Base-by-base conservation (phyloP, 1,140 invertebrate genomes). In the Frieseomelitta varia region DNA sequence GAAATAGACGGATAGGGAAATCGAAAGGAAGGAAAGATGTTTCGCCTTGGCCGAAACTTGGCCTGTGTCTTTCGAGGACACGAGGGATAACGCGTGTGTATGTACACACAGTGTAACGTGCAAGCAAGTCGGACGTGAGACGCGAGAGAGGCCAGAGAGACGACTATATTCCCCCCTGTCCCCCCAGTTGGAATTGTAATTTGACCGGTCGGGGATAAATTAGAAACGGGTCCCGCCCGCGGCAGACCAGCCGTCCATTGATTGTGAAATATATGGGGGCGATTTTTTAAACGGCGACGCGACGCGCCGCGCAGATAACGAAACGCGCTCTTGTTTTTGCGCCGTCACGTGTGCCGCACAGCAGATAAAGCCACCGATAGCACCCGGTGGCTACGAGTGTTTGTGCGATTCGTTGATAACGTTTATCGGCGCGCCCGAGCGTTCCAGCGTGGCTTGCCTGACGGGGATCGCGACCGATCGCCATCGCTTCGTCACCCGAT, bases 101-200 rank as follows among this genome's bases (percentile, higher is more conserved):
- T 15, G 63, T 27, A 65, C 27, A 17, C 17, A 65, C 39, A 47
- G 39, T n/a, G n/a, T 6, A 47, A 30, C 39, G 39, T 0, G 0
- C 8, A 47, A 47, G 39, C 15, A 67, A 61, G n/a, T n/a, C 10
- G 47, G 2, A 17, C n/a, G 51, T 34, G 73, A 24, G 55, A 30
- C 56, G 14, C 2, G 74, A 47, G 39, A 47, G 39, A 47, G 39
- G 2, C 34, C 61, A 55, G 78, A 58, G 78, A 78, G 88, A 90
- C 82, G 88, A 90, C 78, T 87, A 87, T 85, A 80, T 87, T 89
- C 78, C 58, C 78, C 79, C 71, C 56, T 87, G 87, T 75, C 58
- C 78, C 79, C 71, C 56, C 71, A 67, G 78, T 34, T 55, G 39
- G 51, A 69, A 39, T 65, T 68, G 85, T 85, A 89, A 89, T 89